A percentile compares a stretch with the other conserved stretches of the same genome.
These are phyloP conservation scores for Spisula subtruncata DNA, from an alignment of 2,888 invertebrate species.

Conservation along the genomic window DNA sequence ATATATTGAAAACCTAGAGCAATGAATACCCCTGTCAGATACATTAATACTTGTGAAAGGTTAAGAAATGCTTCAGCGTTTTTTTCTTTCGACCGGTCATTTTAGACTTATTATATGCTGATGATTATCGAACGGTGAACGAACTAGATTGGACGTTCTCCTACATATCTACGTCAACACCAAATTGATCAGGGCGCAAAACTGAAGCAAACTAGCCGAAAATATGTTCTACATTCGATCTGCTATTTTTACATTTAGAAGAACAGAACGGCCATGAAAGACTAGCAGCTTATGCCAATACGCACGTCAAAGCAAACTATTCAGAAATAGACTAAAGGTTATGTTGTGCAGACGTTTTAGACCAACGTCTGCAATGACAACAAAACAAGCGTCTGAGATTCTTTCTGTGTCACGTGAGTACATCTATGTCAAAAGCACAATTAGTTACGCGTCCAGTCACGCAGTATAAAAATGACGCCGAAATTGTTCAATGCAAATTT, in stretches of 20 bases:
- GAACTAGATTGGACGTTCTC: neutral
- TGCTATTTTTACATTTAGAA: neutral
- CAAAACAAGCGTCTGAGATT: too few relatives aligned
- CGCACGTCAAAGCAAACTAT: too few relatives aligned
- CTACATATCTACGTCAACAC: neutral
- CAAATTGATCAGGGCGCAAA: neutral
- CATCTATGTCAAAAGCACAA: too few relatives aligned
- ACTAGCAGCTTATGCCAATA: too few relatives aligned
- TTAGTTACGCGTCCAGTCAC: too few relatives aligned
- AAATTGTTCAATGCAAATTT: too few relatives aligned
- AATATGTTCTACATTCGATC: neutral
- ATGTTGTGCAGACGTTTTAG: too few relatives aligned
- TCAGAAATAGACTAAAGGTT: too few relatives aligned
- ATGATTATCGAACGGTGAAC: conserved; percentile 12
- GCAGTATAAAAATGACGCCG: too few relatives aligned
- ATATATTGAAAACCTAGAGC: neutral
- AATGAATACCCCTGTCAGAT: neutral
- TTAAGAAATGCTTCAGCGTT: neutral
- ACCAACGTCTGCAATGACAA: too few relatives aligned
- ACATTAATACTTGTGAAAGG: neutral
- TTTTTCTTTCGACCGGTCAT: neutral
- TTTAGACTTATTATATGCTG: neutral
- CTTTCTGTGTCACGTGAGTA: too few relatives aligned
- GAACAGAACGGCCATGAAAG: neutral
- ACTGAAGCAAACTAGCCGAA: neutral